Evolutionary conservation across 2,797 vertebrate species (phyloP).

Genomic region (Alfaro cultratus): DNA sequence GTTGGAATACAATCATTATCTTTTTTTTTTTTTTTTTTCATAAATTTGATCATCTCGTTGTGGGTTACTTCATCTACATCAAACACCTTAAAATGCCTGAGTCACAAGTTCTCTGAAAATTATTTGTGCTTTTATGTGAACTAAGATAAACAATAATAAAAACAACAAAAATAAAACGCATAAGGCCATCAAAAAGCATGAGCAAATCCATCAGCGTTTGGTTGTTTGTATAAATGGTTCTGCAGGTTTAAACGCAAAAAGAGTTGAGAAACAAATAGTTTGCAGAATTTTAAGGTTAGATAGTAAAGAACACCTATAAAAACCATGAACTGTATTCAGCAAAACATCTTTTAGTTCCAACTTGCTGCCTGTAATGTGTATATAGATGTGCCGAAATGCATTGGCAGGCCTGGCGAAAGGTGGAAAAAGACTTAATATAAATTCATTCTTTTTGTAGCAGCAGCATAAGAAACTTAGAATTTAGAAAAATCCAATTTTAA

Average conservation of each 20-base stretch:
- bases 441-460: background rate
- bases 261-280: background rate
- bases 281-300: background rate
- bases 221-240: slow-evolving; percentile 33
- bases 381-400: background rate
- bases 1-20: slow-evolving; percentile 66
- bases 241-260: background rate
- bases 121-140: slow-evolving; percentile 71
- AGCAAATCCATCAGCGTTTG: slow-evolving; percentile 23
- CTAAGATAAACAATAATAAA: slow-evolving; percentile 28
- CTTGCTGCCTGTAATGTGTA: background rate
- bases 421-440: background rate
- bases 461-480: background rate
- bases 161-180: slow-evolving; percentile 46
- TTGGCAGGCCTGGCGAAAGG: background rate
- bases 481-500: background rate
- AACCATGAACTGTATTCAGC: background rate
- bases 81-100: slow-evolving; percentile 62
- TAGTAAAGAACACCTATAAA: background rate
- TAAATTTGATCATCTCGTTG: slow-evolving; percentile 33
- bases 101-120: slow-evolving; percentile 58
- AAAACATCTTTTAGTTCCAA: background rate
- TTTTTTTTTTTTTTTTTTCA: slow-evolving; percentile 33
- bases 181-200: slow-evolving; percentile 73
- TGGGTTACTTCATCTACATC: slow-evolving; percentile 15